Evolutionary conservation across 2,797 vertebrate species (phyloP).

Genomic region (Calcarius lapponicus): DNA sequence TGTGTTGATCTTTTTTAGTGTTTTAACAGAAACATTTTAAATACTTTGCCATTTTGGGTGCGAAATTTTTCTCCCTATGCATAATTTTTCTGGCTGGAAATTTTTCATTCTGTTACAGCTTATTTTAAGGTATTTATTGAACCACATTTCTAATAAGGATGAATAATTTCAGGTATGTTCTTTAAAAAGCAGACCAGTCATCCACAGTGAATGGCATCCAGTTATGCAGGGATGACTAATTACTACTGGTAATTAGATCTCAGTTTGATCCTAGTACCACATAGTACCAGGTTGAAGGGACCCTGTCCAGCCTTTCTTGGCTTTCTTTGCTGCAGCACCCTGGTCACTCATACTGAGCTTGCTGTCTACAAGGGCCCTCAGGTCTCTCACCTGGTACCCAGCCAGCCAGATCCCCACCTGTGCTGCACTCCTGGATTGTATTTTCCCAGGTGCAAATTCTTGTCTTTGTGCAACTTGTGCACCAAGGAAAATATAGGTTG

Average conservation of each 20-base stretch:
- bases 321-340: neutral
- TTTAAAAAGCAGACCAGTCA: neutral
- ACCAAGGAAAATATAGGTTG: neutral
- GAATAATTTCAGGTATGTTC: neutral
- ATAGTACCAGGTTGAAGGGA: neutral
- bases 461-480: neutral
- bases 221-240: neutral
- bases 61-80: neutral
- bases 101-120: neutral
- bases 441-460: neutral
- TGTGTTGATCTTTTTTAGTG: constrained; percentile 55
- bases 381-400: neutral
- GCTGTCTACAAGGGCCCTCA: neutral
- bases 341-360: neutral
- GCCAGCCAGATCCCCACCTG: neutral
- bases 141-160: neutral
- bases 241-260: neutral
- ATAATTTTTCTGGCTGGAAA: neutral
- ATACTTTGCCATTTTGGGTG: constrained; percentile 7
- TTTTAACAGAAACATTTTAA: constrained; percentile 46
- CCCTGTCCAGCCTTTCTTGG: neutral
- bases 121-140: neutral
- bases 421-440: neutral
- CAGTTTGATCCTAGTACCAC: neutral
- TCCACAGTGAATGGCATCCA: neutral